Base-by-base conservation (phyloP, 1,140 invertebrate genomes). In the Ostrea edulis region DNA sequence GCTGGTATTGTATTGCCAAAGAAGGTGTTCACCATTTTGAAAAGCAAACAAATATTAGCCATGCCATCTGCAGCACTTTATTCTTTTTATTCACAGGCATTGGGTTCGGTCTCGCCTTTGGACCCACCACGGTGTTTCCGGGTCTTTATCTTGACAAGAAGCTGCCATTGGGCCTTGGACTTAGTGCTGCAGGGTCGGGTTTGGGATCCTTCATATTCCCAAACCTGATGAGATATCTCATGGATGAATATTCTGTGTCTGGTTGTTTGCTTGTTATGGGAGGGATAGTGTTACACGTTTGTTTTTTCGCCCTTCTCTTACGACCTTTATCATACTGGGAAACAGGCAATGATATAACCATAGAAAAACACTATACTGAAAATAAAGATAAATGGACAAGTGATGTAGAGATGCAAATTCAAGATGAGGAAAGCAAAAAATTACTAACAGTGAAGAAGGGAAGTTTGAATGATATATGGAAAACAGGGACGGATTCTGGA, bases 191-290 rank as follows among this genome's bases (percentile, higher is more conserved):
- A 11, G 87, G 87, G 2, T 53, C 87, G 12, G 87, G 82, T 11
- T 22, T 68, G 12, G 87, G 87, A 7, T 35, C 82, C 11, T 98
- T 98, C 93, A 93, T 97, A 0, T 97, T 86, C 96, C 97, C 11
- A 9, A 92, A 92, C 82, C 94, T 98, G 44, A 96, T 96, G 35
- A 94, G 95, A 17, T 88, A 92, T 8, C 94, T 98, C 7, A 96
- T 98, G 14, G 93, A 96, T 0, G 90, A 93, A 0, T 96, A 96
- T 58, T 96, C 96, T 4, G 98, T 98, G 97, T 95, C 96, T 88
- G 93, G 94, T 2, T 96, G 97, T 0, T 92, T 98, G 17, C 51
- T 91, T 0, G 52, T 93, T 44, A 53, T 92, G 12, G 91, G 89
- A 2, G 92, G 97, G 96, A 94, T 92, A 22, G 87, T 91, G 88